A percentile compares a stretch with the other conserved stretches of the same genome.
phyloP scores from a whole-genome alignment of 2,888 invertebrate species.

The Ectemnius cavifrons region DNA sequence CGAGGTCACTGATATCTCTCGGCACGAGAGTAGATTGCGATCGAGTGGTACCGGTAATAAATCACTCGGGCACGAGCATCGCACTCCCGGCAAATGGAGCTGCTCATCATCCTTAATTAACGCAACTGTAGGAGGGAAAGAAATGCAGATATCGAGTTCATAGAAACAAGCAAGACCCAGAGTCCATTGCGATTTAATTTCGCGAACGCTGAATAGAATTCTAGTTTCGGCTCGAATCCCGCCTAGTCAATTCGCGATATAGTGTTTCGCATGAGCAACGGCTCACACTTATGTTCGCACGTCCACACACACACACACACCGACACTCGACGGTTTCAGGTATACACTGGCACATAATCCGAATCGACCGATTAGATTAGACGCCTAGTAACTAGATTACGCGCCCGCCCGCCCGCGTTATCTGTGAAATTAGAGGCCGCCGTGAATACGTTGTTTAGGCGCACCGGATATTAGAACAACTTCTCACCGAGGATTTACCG shows the following conservation, averaged over 20 bases:
- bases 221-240: not conserved
- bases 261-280: slow-evolving; percentile 9
- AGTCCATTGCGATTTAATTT: not conserved
- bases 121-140: slow-evolving; percentile 5
- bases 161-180: not conserved
- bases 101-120: slow-evolving; percentile 11
- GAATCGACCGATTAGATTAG: slow-evolving; percentile 76
- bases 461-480: slow-evolving; percentile 50
- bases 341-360: slow-evolving; percentile 66
- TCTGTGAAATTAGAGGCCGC: slow-evolving; percentile 75
- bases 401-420: slow-evolving; percentile 64
- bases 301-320: slow-evolving; percentile 4
- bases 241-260: slow-evolving; percentile 20
- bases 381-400: slow-evolving; percentile 78
- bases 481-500: slow-evolving; percentile 36
- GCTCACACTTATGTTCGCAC: not conserved
- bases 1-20: slow-evolving; percentile 2
- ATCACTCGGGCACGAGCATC: slow-evolving; percentile 11
- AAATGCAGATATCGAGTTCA: slow-evolving; percentile 3
- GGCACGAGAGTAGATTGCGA: slow-evolving; percentile 2
- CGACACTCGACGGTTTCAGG: slow-evolving; percentile 39
- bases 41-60: slow-evolving; percentile 21
- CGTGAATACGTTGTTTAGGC: slow-evolving; percentile 68
- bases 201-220: not conserved
- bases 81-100: slow-evolving; percentile 12